These are phyloP conservation scores for Hapalemur alaotrensis DNA, from an alignment of 2,797 vertebrate genomes.

Conservation along the genomic window DNA sequence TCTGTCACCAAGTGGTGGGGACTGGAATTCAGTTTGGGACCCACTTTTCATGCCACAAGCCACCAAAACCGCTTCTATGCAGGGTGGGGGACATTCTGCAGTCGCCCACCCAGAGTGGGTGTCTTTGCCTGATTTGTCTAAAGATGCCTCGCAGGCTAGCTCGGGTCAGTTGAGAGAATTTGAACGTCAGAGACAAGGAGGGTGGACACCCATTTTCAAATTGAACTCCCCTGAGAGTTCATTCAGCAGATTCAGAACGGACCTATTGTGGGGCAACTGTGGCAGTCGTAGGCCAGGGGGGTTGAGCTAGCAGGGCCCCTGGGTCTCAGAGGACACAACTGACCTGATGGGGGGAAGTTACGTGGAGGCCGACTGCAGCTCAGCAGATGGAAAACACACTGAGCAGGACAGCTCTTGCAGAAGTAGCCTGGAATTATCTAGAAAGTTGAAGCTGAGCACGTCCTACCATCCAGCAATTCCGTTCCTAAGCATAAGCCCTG, in stretches of 20 bases:
- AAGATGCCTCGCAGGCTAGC: not conserved
- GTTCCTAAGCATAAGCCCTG: rapidly evolving
- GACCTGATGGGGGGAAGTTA: not conserved
- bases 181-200: not conserved
- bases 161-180: rapidly evolving
- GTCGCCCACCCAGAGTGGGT: rapidly evolving
- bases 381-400: not conserved
- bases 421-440: not conserved
- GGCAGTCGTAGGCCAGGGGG: not conserved
- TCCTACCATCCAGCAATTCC: too few relatives aligned
- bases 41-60: not conserved
- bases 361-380: not conserved
- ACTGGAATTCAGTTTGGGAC: not conserved
- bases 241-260: not conserved
- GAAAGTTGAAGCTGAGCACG: too few relatives aligned
- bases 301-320: too few relatives aligned
- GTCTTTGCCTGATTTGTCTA: not conserved
- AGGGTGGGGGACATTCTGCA: not conserved
- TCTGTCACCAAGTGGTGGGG: too few relatives aligned
- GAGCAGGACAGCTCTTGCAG: not conserved
- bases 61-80: not conserved
- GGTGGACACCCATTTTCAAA: rapidly evolving
- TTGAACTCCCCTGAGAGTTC: rapidly evolving
- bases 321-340: not conserved
- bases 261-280: rapidly evolving